phyloP scores from a whole-genome alignment of 1,140 invertebrate species.

The Calycopis cecrops region DNA sequence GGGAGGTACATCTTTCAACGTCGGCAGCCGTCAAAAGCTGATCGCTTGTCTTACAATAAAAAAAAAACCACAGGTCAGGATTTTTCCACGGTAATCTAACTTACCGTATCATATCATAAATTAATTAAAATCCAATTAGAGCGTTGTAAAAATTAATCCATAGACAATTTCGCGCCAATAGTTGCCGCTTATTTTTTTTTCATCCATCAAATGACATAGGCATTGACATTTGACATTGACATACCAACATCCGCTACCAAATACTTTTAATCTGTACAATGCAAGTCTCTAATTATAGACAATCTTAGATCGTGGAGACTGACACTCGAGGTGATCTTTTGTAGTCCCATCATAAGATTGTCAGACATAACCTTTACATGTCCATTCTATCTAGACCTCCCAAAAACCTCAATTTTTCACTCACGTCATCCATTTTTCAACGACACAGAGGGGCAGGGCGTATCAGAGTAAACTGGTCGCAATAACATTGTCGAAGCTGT shows the following conservation, averaged over 20 bases:
- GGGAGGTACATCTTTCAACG: too few species aligned
- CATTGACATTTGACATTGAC: conserved; percentile 41
- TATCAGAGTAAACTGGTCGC: conserved; percentile 33
- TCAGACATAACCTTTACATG: conserved; percentile 53
- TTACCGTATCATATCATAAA: too few species aligned
- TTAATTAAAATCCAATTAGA: too few species aligned
- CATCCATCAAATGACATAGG: conserved; percentile 21
- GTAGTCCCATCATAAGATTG: conserved; percentile 54
- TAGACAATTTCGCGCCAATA: too few species aligned
- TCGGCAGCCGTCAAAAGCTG: too few species aligned
- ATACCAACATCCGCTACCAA: conserved; percentile 47
- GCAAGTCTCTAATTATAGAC: conserved; percentile 60
- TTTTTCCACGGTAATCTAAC: too few species aligned
- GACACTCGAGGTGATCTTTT: conserved; percentile 69
- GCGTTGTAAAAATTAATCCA: too few species aligned
- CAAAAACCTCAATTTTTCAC: background rate
- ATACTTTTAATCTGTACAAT: conserved; percentile 64
- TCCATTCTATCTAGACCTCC: conserved; percentile 21
- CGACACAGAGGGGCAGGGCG: conserved; percentile 21
- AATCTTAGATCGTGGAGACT: conserved; percentile 59
- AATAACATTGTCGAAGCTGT: conserved; percentile 54
- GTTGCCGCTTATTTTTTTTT: too few species aligned
- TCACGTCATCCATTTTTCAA: conserved; percentile 7
- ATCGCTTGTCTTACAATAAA: too few species aligned
- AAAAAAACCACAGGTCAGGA: too few species aligned